Evolutionary conservation across 1,140 invertebrate species (phyloP).

Genomic region (Colletes gigas): DNA sequence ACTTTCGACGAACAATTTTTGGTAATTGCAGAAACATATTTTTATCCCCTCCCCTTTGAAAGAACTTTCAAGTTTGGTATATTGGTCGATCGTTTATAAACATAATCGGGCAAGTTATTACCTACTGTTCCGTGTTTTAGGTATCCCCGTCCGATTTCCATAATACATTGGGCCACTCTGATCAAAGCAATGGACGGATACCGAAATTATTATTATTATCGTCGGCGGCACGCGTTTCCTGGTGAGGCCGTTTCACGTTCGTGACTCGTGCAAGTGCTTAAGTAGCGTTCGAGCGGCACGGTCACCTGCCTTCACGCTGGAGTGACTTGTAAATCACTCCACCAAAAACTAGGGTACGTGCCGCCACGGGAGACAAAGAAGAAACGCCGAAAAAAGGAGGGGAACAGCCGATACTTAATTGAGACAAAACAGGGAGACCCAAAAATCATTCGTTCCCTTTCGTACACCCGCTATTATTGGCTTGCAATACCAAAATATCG

Average conservation of each 20-base stretch:
- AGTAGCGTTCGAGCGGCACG: constrained; percentile 74
- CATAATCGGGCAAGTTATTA: neutral
- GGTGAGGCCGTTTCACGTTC: constrained; percentile 25
- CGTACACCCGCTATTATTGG: no score
- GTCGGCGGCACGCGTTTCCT: constrained; percentile 39
- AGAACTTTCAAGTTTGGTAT: no score
- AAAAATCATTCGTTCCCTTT: no score
- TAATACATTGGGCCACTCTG: neutral
- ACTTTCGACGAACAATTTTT: no score
- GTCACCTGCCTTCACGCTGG: constrained; percentile 79
- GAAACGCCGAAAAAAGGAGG: constrained; percentile 6
- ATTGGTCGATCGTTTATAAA: neutral
- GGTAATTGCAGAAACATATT: no score
- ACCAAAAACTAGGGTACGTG: constrained; percentile 75
- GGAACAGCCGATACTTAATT: constrained; percentile 46
- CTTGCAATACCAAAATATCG: no score
- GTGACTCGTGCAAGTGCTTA: constrained; percentile 59
- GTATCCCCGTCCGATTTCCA: neutral
- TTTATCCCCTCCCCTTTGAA: no score
- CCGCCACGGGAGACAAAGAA: constrained; percentile 61
- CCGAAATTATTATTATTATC: constrained; percentile 49
- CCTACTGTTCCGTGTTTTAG: neutral
- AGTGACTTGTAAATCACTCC: constrained; percentile 80
- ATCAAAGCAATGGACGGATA: constrained; percentile 14
- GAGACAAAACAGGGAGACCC: constrained; percentile 55